Percentiles rank a stretch among this genome's conserved stretches.
Evolutionary conservation across 2,888 invertebrate genomes (phyloP).

Genomic region (Andrena fulva): DNA sequence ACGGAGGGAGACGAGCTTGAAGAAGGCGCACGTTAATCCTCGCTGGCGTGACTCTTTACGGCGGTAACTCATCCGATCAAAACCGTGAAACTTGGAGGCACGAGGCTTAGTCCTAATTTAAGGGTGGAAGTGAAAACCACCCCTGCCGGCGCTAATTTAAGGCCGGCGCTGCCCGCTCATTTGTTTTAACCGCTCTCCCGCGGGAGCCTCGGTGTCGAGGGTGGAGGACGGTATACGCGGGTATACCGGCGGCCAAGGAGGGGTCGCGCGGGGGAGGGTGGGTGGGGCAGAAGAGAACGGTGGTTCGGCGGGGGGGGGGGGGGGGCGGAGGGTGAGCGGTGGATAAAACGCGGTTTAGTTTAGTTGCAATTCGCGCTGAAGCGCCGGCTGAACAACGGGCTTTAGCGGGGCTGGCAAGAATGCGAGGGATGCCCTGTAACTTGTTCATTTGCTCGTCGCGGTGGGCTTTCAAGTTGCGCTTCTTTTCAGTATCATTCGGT

Average conservation of each 20-base stretch:
- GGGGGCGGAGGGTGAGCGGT: slow-evolving; percentile 24
- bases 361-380: slow-evolving; percentile 76
- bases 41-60: slow-evolving; percentile 78
- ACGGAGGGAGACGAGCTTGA: slow-evolving; percentile 21
- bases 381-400: slow-evolving; percentile 61
- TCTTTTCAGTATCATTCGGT: slow-evolving; percentile 61
- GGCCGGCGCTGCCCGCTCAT: slow-evolving; percentile 83
- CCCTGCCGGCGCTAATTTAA: slow-evolving; percentile 83
- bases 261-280: slow-evolving; percentile 7
- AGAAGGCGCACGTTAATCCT: slow-evolving; percentile 72
- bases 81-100: slow-evolving; percentile 81
- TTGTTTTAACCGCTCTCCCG: slow-evolving; percentile 83
- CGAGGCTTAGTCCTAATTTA: slow-evolving; percentile 84
- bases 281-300: slow-evolving; percentile 36
- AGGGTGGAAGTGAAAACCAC: slow-evolving; percentile 85
- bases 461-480: slow-evolving; percentile 48
- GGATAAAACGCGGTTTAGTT: slow-evolving; percentile 75
- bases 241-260: slow-evolving; percentile 30
- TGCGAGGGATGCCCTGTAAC: slow-evolving; percentile 39
- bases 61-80: slow-evolving; percentile 82
- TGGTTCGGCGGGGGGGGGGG: slow-evolving; percentile 8
- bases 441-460: slow-evolving; percentile 52
- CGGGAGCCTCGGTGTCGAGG: slow-evolving; percentile 71
- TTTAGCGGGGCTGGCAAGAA: slow-evolving; percentile 63
- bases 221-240: slow-evolving; percentile 53